phyloP scores from a whole-genome alignment of 2,888 invertebrate genomes.

The Conus canariensis region DNA sequence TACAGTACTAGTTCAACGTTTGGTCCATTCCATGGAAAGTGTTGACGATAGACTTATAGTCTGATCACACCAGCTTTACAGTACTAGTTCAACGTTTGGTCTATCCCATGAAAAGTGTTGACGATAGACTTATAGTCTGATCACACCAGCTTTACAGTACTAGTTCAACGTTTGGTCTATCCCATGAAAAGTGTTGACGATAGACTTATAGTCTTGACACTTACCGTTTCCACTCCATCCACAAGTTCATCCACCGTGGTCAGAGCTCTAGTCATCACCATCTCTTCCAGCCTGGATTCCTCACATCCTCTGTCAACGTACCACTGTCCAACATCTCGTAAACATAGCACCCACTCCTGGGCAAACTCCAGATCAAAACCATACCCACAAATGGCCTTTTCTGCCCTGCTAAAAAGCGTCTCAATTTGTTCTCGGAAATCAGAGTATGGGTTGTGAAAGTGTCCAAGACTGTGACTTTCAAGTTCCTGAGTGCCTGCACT shows the following conservation, averaged over 20 bases:
- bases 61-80: too few relatives aligned
- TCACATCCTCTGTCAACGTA: not conserved
- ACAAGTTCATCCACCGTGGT: not conserved
- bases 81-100: too few relatives aligned
- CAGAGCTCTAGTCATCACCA: not conserved
- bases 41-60: not conserved
- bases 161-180: not conserved
- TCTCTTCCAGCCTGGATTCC: not conserved
- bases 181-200: not conserved
- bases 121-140: too few relatives aligned
- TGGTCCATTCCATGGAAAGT: not conserved
- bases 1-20: not conserved
- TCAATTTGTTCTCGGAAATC: not conserved
- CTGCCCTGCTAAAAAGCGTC: not conserved
- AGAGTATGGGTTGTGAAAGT: not conserved
- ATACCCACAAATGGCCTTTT: not conserved
- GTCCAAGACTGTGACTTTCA: not conserved
- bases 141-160: not conserved
- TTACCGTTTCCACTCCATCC: not conserved
- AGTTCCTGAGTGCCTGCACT: not conserved
- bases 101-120: too few relatives aligned
- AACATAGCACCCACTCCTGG: not conserved
- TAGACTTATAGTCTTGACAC: not conserved
- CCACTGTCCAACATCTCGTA: not conserved
- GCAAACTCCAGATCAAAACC: not conserved